Conservation (phyloP, 2,888 invertebrate genomes). For the Bimastos eiseni region DNA sequence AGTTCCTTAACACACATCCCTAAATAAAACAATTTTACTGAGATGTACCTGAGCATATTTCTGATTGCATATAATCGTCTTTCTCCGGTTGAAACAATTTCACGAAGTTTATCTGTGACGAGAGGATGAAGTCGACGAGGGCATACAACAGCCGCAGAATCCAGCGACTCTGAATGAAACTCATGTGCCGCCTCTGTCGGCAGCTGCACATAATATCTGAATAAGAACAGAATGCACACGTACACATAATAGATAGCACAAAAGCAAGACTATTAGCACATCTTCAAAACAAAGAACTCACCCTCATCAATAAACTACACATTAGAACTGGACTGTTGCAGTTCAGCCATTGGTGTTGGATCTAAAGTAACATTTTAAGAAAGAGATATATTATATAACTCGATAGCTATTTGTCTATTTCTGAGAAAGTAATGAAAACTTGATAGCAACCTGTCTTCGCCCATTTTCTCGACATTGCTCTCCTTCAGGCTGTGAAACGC, state of each 20-base stretch:
- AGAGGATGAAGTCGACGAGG: slow-evolving; percentile 51
- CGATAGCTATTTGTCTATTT: not conserved
- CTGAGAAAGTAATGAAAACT: not conserved
- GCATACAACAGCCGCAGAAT: slow-evolving; percentile 7
- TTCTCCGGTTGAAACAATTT: slow-evolving; percentile 57
- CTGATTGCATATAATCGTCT: slow-evolving; percentile 57
- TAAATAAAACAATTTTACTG: not conserved
- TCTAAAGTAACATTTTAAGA: not conserved
- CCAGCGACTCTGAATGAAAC: slow-evolving; percentile 50
- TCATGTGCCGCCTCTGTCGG: slow-evolving; percentile 60
- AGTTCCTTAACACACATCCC: not conserved
- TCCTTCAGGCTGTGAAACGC: slow-evolving; percentile 58
- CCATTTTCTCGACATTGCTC: slow-evolving; percentile 49
- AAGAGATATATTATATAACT: not conserved
- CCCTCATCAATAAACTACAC: not conserved
- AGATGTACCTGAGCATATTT: slow-evolving; percentile 52
- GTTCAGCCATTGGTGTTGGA: not conserved
- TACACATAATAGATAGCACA: not conserved
- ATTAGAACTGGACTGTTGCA: not conserved
- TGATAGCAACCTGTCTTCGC: slow-evolving; percentile 55
- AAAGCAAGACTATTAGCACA: not conserved
- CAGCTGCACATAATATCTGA: slow-evolving; percentile 60
- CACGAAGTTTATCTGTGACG: slow-evolving; percentile 56
- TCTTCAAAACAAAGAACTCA: not conserved
- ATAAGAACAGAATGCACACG: not conserved